Base-by-base conservation (phyloP, 2,113 vertebrate species). In the Empidonax alnorum region DNA sequence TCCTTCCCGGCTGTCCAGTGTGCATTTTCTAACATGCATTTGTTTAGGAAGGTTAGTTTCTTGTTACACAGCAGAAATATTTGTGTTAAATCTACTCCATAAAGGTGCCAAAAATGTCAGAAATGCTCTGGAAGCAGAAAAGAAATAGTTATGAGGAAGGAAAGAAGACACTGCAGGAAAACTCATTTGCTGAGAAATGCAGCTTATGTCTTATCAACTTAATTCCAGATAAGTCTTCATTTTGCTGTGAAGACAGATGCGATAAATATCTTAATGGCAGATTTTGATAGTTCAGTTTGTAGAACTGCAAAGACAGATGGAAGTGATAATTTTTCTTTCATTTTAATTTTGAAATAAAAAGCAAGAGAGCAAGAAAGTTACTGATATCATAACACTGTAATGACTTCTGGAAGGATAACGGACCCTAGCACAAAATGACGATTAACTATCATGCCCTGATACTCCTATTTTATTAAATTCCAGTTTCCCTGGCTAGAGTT, bases 311-410 rank as follows among this genome's bases (percentile, higher is more conserved):
- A 93, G 75, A 77, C 92, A 96, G 92, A 97, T 89, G 91, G 86
- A 95, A 93, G 39, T 25, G 87, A 97, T 96, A 90, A 92, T 93
- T 93, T 94, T 90, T 76, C 93, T 97, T 93, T 95, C 71, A 65
- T 88, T 96, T 94, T 93, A 95, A 93, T 94, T 96, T 78, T 92
- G 44, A 94, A 97, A 96, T 96, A 89, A 94, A 95, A 97, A 90
- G 79, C 75, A 89, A 91, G 72, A 76, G 90, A 87, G 82, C 82
- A 76, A 91, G 82, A 67, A 90, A 95, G 59, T 94, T 95, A 59
- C 81, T 8, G 39, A 82, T 91, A 95, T 55, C 8, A 2, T 86
- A 96, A 69, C 47, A 78, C 39, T 80, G 65, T 76, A 94, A 96
- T 88, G 85, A 92, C 85, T 94, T 94, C 80, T 83, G 59, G 89